Base-by-base conservation (phyloP, 2,888 invertebrate species). In the Leptinotarsa peninsularis region DNA sequence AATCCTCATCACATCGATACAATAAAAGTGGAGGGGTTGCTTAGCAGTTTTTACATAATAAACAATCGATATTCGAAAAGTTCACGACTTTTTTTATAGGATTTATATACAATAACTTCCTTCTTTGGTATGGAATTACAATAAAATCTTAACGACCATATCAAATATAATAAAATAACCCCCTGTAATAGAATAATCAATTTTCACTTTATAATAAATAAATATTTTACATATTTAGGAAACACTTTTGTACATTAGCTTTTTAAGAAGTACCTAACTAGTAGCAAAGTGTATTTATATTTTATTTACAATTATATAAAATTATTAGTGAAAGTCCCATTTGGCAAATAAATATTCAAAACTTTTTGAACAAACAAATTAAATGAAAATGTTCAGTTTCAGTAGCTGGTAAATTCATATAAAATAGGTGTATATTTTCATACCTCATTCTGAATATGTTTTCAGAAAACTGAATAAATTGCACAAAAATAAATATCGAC, bases 61-160 rank as follows among this genome's bases (percentile, higher is more conserved):
- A 75, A 78, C 74, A 75, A 73, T 76, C 73, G 77, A 76, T 78
- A 80, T 78, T 82, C 79, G 74, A 83, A 80, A 82, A 79, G 78
- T 82, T 79, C 81, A 81, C 81, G 82, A 81, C 76, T 77, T 77
- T 43, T 33, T 78, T 80, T 79, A 73, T 72, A 73, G 79, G 77
- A 68, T 77, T 77, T 80, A 69, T 76, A 76, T 75, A 80, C 73
- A 81, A 81, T 78, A 76, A 71, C 67, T 76, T 68, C 79, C 79
- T 81, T 87, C 87, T 87, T 87, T 87, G 87, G 87, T 87, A 86
- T 82, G 82, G 83, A 84, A 82, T 82, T 82, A 82, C 82, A 84
- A 84, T 83, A 85, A 85, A 85, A 83, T 84, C 83, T 84, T 85
- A 87, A 86, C 85, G 86, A 86, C 86, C 85, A 85, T 85, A 85